Evolutionary conservation across 2,797 vertebrate species (phyloP), one percentile per base, ranked within the genome.

Genomic region (Myiotriccus ornatus): DNA sequence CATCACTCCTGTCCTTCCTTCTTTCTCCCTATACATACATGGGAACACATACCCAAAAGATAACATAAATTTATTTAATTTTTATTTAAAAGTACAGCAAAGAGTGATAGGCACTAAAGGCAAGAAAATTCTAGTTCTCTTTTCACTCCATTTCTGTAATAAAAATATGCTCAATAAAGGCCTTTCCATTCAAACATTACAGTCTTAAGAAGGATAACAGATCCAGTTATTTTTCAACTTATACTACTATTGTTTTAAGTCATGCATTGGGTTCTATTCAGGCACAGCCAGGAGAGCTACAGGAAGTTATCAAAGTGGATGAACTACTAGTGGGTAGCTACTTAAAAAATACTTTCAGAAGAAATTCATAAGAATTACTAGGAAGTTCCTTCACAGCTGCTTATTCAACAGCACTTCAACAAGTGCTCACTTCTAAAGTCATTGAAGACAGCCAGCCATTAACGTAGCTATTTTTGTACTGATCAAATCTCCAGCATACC

Each of bases 41-140:
- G 8, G 6, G 3, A 13, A 22, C 14, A 24, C 7, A 35, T 8
- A 2, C 6, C 4, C 2, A 12, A 52, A 52, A 24, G 7, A 59
- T 22, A 5, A 67, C 80, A 80, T 34, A 63, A 21, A 53, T 25
- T 1, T 37, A 76, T 69, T 86, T 53, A 75, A 50, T 22, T 14
- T 57, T 57, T 43, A 70, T 30, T 47, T 43, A 1, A 28, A 93
- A 69, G 43, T 41, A 84, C 44, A 32, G 24, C 6, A 82, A 64
- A 70, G 60, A 67, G 12, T 47, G 7, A 63, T 7, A 55, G 24
- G 32, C 39, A 57, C 8, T 53, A 65, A 15, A 53, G 4, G 14
- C 17, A 67, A 73, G 30, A 52, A 84, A 76, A 50, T 0, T 32
- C 12, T 14, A 62, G 4, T 15, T 69, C 22, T 80, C 19, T 64